Percentiles rank a stretch among this genome's conserved stretches.
These are phyloP conservation scores for Gadopsis bispinosus DNA, from an alignment of 2,797 vertebrate genomes.

Conservation along the genomic window DNA sequence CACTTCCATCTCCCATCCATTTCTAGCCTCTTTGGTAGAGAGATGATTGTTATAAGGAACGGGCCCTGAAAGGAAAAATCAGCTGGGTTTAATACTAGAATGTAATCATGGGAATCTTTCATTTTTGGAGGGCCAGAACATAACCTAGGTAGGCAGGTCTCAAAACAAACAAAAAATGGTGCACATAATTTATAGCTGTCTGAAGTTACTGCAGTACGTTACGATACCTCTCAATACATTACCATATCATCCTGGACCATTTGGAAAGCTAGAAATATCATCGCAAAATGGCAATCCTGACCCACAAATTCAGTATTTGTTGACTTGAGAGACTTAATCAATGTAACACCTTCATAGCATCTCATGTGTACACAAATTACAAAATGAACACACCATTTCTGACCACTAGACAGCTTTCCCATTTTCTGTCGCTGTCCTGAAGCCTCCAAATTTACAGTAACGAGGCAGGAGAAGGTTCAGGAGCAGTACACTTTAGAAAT, in stretches of 20 bases:
- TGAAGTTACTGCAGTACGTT: neutral
- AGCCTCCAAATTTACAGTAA: neutral
- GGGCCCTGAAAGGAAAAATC: slow-evolving; percentile 77
- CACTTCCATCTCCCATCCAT: slow-evolving; percentile 89
- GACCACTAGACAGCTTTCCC: slow-evolving; percentile 32
- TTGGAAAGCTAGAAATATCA: neutral
- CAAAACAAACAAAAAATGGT: neutral
- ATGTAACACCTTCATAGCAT: neutral
- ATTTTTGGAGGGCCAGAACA: neutral
- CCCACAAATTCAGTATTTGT: neutral
- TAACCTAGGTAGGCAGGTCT: too few species aligned
- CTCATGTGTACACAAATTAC: neutral
- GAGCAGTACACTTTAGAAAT: neutral
- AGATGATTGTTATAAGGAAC: slow-evolving; percentile 76
- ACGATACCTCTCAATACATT: neutral
- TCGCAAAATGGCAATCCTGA: neutral
- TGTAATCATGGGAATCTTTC: neutral
- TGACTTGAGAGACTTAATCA: neutral
- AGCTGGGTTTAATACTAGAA: slow-evolving; percentile 1
- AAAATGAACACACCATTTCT: neutral
- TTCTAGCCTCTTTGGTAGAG: slow-evolving; percentile 86
- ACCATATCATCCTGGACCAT: neutral
- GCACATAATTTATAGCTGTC: neutral
- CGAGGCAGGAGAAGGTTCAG: neutral
- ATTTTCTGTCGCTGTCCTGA: neutral